Evolutionary conservation across 2,113 vertebrate species (phyloP), one percentile per base, ranked within the genome.

Genomic region (Gulo gulo): DNA sequence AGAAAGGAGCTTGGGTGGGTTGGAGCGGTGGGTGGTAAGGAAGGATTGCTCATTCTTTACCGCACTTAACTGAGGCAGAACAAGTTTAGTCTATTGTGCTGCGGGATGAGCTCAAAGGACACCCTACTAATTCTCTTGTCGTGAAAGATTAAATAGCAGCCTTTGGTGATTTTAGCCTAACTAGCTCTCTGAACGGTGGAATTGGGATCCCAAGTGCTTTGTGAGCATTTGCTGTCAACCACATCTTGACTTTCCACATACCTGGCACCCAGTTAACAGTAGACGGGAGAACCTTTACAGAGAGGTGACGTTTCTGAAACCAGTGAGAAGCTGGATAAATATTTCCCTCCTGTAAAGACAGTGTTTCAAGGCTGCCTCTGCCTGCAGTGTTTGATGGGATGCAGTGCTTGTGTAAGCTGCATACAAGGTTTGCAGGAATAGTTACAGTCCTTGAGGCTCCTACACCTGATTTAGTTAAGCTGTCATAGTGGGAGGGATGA

Each of bases 21-120:
- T 93, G 96, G 94, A 78, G 69, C 63, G 85, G 97, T 96, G 95
- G 97, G 97, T 94, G 97, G 71, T 31, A 83, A 74, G 85, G 93
- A 95, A 88, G 3, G 94, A 96, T 97, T 90, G 97, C 97, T 98
- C 97, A 95, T 95, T 95, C 97, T 90, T 92, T 12, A 69, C 94
- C 73, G 95, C 90, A 55, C 71, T 95, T 92, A 83, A 90, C 1
- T 34, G 91, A 97, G 89, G 88, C 95, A 88, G 96, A 97, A 88
- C 95, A 78, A 95, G 91, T 96, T 96, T 39, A 31, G 18, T 94
- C 84, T 91, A 1, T 93, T 83, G 95, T 92, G 39, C 94, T 83
- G 95, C 87, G 65, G 89, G 74, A 63, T 95, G 96, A 96, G 85
- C 80, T 74, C 96, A 65, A 59, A 97, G 86, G 91, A 91, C 92